Conservation (phyloP, 2,888 invertebrate genomes). For the Mechanitis mazaeus region DNA sequence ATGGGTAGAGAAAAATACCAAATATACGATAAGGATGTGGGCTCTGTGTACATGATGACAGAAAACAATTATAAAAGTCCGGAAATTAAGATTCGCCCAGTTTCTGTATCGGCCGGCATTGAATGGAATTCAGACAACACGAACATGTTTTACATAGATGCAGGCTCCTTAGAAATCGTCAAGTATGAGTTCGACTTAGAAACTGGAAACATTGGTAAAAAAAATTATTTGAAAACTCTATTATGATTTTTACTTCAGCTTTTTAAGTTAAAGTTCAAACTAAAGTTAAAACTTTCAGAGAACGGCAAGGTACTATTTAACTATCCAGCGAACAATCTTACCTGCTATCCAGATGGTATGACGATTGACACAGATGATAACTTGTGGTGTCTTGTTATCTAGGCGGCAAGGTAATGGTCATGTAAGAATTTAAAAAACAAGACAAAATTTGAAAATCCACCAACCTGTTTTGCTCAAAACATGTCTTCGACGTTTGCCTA, state of each 20-base stretch:
- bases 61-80: constrained; percentile 52
- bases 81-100: constrained; percentile 57
- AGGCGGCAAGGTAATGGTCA: constrained; percentile 76
- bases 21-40: constrained; percentile 68
- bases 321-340: constrained; percentile 72
- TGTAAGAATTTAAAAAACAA: no score
- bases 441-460: no score
- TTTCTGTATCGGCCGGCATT: constrained; percentile 86
- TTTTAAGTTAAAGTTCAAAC: no score
- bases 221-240: constrained; percentile 42
- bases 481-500: no score
- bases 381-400: constrained; percentile 82
- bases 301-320: constrained; percentile 77
- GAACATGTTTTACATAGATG: constrained; percentile 87
- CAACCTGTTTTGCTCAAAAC: no score
- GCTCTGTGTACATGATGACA: constrained; percentile 76
- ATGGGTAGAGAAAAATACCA: constrained; percentile 77
- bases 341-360: constrained; percentile 84
- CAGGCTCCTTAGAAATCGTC: constrained; percentile 79
- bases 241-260: no score
- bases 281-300: constrained; percentile 50
- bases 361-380: constrained; percentile 86
- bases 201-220: constrained; percentile 77
- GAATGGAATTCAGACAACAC: constrained; percentile 84
- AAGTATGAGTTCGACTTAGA: constrained; percentile 82